phyloP scores from a whole-genome alignment of 2,113 vertebrate species.

The Bubo scandiacus region DNA sequence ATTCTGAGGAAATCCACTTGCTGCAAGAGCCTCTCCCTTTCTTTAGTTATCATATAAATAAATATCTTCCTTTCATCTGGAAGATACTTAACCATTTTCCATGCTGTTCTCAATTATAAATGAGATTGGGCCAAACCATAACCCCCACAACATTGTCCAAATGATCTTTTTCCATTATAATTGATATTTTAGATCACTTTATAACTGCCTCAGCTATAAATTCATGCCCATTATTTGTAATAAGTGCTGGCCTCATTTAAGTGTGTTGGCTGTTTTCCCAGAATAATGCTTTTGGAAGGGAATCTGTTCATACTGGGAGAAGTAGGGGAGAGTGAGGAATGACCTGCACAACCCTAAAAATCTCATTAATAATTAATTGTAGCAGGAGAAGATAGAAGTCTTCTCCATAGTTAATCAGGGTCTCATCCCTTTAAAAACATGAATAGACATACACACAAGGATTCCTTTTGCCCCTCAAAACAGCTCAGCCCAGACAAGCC shows the following conservation, averaged over 20 bases:
- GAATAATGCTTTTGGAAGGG: slow-evolving; percentile 46
- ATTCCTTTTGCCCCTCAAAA: background rate
- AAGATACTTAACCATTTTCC: slow-evolving; percentile 1
- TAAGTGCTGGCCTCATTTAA: slow-evolving; percentile 40
- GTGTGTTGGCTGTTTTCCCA: slow-evolving; percentile 42
- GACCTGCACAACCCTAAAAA: background rate
- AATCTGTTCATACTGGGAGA: background rate
- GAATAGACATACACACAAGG: background rate
- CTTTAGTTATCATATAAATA: background rate
- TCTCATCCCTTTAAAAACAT: background rate
- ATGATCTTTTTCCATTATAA: slow-evolving; percentile 29
- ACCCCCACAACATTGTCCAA: background rate
- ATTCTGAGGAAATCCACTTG: background rate
- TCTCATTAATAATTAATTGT: slow-evolving; percentile 6
- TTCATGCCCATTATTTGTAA: slow-evolving; percentile 47
- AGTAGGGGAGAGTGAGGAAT: background rate
- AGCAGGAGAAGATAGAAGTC: background rate
- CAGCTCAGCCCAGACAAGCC: background rate
- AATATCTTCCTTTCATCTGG: background rate
- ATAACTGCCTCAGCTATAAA: slow-evolving; percentile 35
- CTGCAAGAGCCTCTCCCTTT: background rate
- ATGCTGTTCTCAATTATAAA: slow-evolving; percentile 26
- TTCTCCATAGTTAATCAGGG: background rate
- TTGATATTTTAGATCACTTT: slow-evolving; percentile 49
- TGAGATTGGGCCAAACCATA: slow-evolving; percentile 2